Percentiles rank a stretch among this genome's conserved stretches.
These are phyloP conservation scores for Drosophila subquinaria DNA, from an alignment of 2,888 invertebrate genomes.

Conservation along the genomic window DNA sequence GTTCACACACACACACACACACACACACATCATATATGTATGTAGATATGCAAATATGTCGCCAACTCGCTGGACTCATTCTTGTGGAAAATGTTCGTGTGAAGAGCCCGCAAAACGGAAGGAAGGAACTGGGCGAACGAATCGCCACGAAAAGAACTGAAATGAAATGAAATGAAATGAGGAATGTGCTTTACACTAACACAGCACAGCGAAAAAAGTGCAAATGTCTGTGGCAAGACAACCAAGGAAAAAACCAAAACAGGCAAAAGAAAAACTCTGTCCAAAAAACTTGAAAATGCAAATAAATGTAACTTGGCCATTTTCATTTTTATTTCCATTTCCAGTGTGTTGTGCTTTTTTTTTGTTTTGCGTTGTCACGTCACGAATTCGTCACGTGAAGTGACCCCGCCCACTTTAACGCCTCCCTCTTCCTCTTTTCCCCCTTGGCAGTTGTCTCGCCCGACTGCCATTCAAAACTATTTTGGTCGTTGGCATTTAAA, in stretches of 20 bases:
- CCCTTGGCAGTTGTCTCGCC: constrained; percentile 6
- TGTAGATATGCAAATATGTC: constrained; percentile 79
- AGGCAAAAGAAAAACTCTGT: constrained; percentile 13
- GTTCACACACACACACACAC: constrained; percentile 68
- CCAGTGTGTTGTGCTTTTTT: background rate
- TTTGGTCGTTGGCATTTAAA: constrained; percentile 81
- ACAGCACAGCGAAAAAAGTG: constrained; percentile 25
- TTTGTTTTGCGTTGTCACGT: constrained; percentile 54
- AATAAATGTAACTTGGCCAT: constrained; percentile 78
- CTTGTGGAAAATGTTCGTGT: constrained; percentile 76
- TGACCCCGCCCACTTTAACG: constrained; percentile 12
- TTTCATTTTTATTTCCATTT: constrained; percentile 60
- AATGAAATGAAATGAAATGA: constrained; percentile 65
- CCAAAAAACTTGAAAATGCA: constrained; percentile 78
- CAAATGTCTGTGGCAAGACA: constrained; percentile 42
- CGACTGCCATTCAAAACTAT: constrained; percentile 65
- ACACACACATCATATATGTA: constrained; percentile 35
- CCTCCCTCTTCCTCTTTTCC: constrained; percentile 3
- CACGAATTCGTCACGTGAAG: constrained; percentile 79
- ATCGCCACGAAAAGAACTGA: constrained; percentile 26
- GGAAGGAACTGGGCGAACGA: constrained; percentile 72
- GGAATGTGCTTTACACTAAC: constrained; percentile 60
- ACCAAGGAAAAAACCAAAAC: background rate
- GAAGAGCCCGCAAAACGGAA: constrained; percentile 75
- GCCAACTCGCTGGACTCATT: constrained; percentile 72